A percentile compares a stretch with the other conserved stretches of the same genome.
phyloP scores from a whole-genome alignment of 2,797 vertebrate genomes.

The Eutrigla gurnardus region DNA sequence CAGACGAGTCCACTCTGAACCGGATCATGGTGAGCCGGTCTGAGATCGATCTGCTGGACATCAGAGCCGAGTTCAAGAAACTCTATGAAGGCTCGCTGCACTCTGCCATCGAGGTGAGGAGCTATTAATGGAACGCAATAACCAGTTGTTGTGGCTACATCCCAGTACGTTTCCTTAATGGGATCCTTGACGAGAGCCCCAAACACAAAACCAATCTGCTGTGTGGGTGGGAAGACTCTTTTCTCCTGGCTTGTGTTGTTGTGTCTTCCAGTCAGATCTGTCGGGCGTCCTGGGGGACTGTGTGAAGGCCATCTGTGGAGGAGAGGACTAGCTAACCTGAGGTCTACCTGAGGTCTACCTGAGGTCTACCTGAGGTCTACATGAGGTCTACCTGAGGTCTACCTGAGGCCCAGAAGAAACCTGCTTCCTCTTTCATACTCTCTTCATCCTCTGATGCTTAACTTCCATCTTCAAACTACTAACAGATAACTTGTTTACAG shows the following conservation, averaged over 20 bases:
- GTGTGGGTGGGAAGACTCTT: neutral
- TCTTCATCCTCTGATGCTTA: neutral
- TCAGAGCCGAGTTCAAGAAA: constrained; percentile 86
- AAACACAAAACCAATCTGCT: neutral
- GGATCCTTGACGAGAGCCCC: neutral
- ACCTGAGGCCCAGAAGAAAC: neutral
- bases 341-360: constrained; percentile 8
- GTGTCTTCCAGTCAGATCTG: constrained; percentile 66
- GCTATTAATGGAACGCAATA: neutral
- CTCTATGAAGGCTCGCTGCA: constrained; percentile 77
- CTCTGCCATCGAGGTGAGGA: constrained; percentile 83
- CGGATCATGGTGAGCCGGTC: constrained; percentile 88
- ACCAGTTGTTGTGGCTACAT: neutral
- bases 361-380: too few relatives aligned
- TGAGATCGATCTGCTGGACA: constrained; percentile 89
- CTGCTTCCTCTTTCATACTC: neutral
- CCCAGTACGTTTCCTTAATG: neutral
- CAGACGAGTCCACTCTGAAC: constrained; percentile 82
- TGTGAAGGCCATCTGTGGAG: constrained; percentile 72
- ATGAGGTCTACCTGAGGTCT: neutral
- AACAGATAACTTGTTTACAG: neutral
- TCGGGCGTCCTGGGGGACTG: constrained; percentile 40
- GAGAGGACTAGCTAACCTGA: constrained; percentile 55
- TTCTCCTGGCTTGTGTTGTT: constrained; percentile 17
- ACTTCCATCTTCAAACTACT: constrained; percentile 3